Evolutionary conservation across 1,140 invertebrate genomes (phyloP).

Genomic region (Belonocnema kinseyi): DNA sequence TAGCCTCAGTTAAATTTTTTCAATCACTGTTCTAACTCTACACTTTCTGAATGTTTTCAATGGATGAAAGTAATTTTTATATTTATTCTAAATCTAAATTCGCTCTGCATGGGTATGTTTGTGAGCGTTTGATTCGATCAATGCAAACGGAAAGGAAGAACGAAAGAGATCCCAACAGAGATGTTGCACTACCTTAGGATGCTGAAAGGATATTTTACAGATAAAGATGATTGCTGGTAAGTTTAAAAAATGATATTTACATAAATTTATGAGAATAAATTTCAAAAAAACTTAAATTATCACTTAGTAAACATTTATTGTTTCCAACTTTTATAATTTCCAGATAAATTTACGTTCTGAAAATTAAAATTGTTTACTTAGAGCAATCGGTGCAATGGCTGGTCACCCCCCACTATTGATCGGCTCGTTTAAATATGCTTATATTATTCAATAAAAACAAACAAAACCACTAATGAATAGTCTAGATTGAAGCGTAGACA

Average conservation of each 20-base stretch:
- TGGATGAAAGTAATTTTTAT: conserved; percentile 8
- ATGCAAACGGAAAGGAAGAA: conserved; percentile 2
- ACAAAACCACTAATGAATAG: no score
- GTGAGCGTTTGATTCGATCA: not conserved
- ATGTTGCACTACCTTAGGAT: conserved; percentile 2
- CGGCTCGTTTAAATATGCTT: no score
- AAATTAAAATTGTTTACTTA: no score
- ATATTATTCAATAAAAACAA: no score
- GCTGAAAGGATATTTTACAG: not conserved
- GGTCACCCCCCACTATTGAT: no score
- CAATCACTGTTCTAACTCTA: not conserved
- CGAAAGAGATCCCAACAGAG: conserved; percentile 10
- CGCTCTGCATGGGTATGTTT: not conserved
- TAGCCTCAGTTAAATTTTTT: no score
- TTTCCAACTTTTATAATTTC: no score
- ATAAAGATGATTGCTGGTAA: conserved; percentile 6
- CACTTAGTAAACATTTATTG: no score
- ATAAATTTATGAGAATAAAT: not conserved
- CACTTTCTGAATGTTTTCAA: not conserved
- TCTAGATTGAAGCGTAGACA: no score
- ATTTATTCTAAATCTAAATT: conserved; percentile 18
- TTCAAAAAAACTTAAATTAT: no score
- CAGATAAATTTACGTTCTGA: no score
- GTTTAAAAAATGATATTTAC: not conserved
- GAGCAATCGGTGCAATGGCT: no score